A percentile compares a stretch with the other conserved stretches of the same genome.
These are phyloP conservation scores for Mastigias papua DNA, from an alignment of 30 jellyfish, hydroid and myxozoan species.

Conservation along the genomic window DNA sequence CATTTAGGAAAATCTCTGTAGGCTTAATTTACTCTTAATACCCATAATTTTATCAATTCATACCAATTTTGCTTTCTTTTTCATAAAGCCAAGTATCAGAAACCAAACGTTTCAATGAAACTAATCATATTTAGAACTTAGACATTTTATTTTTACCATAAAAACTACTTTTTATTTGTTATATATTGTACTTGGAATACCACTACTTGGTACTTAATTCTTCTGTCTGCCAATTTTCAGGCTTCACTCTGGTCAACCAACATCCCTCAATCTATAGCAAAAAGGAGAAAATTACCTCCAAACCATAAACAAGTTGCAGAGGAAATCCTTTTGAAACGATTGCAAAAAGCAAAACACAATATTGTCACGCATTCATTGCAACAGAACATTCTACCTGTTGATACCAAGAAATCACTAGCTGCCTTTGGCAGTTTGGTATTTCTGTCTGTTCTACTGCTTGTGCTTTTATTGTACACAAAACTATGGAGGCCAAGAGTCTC, in stretches of 20 bases:
- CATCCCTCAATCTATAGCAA: neutral
- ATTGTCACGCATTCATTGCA: slow-evolving; percentile 12
- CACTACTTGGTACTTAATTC: too few species aligned
- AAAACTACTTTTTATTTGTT: too few species aligned
- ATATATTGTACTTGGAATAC: too few species aligned
- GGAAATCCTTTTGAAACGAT: slow-evolving; percentile 62
- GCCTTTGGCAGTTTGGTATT: slow-evolving; percentile 83
- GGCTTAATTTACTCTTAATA: too few species aligned
- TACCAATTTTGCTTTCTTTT: too few species aligned
- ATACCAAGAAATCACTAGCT: slow-evolving; percentile 73
- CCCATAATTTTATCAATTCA: too few species aligned
- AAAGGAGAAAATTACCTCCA: neutral
- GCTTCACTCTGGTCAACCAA: slow-evolving; percentile 43
- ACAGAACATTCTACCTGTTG: slow-evolving; percentile 33
- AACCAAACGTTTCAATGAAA: too few species aligned
- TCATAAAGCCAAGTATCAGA: too few species aligned
- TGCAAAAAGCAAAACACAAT: slow-evolving; percentile 55
- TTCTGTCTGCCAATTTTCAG: too few species aligned
- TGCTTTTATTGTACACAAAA: slow-evolving; percentile 68
- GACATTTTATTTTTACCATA: too few species aligned
- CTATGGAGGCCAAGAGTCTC: slow-evolving; percentile 55
- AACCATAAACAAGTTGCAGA: slow-evolving; percentile 57
- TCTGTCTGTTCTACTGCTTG: slow-evolving; percentile 54
- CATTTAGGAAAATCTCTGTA: too few species aligned
- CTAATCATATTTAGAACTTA: too few species aligned